A percentile compares a stretch with the other conserved stretches of the same genome.
Evolutionary conservation across 2,113 vertebrate genomes (phyloP).

Genomic region (Takifugu bimaculatus): DNA sequence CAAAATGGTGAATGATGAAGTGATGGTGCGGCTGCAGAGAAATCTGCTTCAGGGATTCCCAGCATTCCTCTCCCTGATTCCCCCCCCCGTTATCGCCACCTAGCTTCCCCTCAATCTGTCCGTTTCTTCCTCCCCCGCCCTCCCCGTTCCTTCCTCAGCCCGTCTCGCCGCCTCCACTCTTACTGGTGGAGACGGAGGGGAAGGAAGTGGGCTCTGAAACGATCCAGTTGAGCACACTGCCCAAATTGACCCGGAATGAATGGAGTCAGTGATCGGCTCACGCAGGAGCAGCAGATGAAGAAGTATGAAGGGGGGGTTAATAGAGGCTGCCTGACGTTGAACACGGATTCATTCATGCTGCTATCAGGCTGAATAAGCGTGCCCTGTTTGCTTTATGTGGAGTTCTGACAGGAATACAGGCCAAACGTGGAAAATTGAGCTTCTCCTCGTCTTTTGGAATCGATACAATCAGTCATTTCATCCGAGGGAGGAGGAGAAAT

Average conservation of each 20-base stretch:
- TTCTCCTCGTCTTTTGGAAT: slow-evolving; percentile 9
- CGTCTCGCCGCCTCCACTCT: slow-evolving; percentile 8
- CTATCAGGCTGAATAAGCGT: neutral
- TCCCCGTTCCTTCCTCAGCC: neutral
- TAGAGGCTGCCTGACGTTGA: slow-evolving; percentile 6
- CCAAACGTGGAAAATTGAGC: neutral
- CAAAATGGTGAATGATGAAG: no score
- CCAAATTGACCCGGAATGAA: slow-evolving; percentile 71
- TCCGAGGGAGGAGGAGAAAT: slow-evolving; percentile 5
- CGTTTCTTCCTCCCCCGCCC: neutral
- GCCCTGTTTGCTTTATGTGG: neutral
- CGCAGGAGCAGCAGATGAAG: slow-evolving; percentile 37
- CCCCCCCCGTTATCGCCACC: neutral
- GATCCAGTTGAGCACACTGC: slow-evolving; percentile 58
- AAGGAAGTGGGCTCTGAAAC: slow-evolving; percentile 66
- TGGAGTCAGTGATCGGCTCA: slow-evolving; percentile 62
- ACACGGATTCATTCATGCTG: slow-evolving; percentile 3
- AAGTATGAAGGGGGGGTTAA: neutral
- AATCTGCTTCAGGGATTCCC: no score
- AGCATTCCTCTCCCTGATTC: neutral
- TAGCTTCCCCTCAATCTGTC: slow-evolving; percentile 5
- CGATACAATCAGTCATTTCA: slow-evolving; percentile 12
- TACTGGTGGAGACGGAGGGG: slow-evolving; percentile 40
- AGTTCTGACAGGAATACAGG: slow-evolving; percentile 1
- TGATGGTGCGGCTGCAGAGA: no score